Conservation (phyloP, 2,888 invertebrate species). For the Protonemura montana region DNA sequence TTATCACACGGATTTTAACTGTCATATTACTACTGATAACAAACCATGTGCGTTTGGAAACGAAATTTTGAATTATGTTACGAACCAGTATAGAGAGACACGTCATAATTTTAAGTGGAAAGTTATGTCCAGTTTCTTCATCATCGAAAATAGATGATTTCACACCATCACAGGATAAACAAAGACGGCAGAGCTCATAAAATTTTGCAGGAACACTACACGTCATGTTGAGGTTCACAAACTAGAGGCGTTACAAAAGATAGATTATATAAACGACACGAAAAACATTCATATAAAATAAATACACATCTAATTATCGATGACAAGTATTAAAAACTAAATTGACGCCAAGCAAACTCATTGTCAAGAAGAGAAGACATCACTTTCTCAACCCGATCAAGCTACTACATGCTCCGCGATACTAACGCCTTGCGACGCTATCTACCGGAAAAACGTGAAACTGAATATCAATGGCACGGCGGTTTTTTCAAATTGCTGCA, state of each 20-base stretch:
- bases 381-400: constrained; percentile 32
- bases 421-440: background rate
- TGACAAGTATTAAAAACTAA: constrained; percentile 51
- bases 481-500: background rate
- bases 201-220: constrained; percentile 92
- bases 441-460: background rate
- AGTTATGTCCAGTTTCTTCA: constrained; percentile 73
- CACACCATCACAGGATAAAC: constrained; percentile 81
- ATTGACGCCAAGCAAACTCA: constrained; percentile 52
- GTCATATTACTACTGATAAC: constrained; percentile 14
- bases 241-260: constrained; percentile 48
- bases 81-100: constrained; percentile 83
- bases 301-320: constrained; percentile 48
- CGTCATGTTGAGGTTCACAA: constrained; percentile 71
- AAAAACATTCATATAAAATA: constrained; percentile 52
- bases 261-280: constrained; percentile 55
- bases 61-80: constrained; percentile 55
- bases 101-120: constrained; percentile 77
- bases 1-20: constrained; percentile 9
- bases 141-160: constrained; percentile 80
- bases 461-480: background rate
- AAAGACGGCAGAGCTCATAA: constrained; percentile 92
- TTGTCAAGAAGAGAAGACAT: constrained; percentile 46
- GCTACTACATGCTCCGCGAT: constrained; percentile 26
- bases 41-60: constrained; percentile 45